Conservation (phyloP, 2,888 invertebrate genomes). For the Lasioglossum lativentre region DNA sequence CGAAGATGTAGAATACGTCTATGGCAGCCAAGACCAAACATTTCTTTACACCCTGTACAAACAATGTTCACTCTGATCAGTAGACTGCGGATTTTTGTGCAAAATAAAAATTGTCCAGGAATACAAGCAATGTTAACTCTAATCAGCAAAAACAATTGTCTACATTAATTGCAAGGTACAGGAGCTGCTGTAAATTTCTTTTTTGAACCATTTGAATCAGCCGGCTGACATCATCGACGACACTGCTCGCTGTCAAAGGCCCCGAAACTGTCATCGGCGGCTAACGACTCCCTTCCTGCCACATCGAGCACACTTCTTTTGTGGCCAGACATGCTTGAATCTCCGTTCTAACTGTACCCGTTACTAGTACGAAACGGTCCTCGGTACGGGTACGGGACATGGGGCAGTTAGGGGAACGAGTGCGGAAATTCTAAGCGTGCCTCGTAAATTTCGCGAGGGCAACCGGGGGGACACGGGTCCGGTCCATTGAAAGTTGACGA, state of each 20-base stretch:
- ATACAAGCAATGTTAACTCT: no score
- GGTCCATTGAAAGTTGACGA: conserved; percentile 70
- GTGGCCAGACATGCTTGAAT: conserved; percentile 1
- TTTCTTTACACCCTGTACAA: no score
- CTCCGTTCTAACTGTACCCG: neutral
- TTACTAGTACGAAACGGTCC: conserved; percentile 18
- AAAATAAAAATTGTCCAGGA: no score
- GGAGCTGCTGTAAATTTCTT: no score
- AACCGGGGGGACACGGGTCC: conserved; percentile 34
- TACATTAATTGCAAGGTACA: no score
- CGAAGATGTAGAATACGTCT: no score
- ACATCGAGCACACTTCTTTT: conserved; percentile 11
- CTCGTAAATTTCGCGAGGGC: conserved; percentile 57
- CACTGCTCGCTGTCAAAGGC: neutral
- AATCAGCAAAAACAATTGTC: no score
- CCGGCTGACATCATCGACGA: neutral
- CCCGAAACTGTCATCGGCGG: neutral
- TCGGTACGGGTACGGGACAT: neutral
- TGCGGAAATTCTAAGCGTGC: conserved; percentile 56
- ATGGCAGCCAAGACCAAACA: no score
- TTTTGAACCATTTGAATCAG: no score
- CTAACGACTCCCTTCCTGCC: neutral
- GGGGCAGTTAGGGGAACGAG: conserved; percentile 23
- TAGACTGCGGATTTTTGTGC: no score
- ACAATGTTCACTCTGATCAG: no score